Conservation (phyloP, 2,113 vertebrate species). For the Elaphurus davidianus region DNA sequence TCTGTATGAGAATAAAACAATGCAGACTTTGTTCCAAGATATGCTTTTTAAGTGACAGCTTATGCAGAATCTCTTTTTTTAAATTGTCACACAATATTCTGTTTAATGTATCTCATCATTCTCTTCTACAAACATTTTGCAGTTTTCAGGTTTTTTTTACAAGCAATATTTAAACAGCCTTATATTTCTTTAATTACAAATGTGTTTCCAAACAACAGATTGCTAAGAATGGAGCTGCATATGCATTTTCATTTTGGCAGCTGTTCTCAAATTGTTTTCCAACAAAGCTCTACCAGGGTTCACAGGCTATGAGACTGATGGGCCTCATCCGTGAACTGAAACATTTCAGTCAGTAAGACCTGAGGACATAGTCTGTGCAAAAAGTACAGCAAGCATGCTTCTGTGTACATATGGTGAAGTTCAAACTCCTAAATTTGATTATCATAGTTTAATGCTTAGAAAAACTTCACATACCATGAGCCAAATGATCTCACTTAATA, state of each 20-base stretch:
- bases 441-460: neutral
- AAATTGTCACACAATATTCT: neutral
- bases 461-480: neutral
- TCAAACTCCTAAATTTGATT: neutral
- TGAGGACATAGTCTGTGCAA: neutral
- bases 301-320: neutral
- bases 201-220: neutral
- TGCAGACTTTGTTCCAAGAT: neutral
- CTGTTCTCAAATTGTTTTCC: neutral
- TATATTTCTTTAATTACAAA: neutral
- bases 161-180: neutral
- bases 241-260: neutral
- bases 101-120: neutral
- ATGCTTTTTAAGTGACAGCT: neutral
- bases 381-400: neutral
- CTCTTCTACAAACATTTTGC: neutral
- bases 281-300: neutral
- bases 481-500: neutral
- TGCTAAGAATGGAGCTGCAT: neutral
- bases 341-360: neutral
- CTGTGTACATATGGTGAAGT: neutral
- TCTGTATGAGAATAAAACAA: neutral
- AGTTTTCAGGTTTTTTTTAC: neutral
- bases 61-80: neutral
- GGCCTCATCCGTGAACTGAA: neutral